Evolutionary conservation across 2,797 vertebrate genomes (phyloP).

Genomic region (Poliocrania exsul): DNA sequence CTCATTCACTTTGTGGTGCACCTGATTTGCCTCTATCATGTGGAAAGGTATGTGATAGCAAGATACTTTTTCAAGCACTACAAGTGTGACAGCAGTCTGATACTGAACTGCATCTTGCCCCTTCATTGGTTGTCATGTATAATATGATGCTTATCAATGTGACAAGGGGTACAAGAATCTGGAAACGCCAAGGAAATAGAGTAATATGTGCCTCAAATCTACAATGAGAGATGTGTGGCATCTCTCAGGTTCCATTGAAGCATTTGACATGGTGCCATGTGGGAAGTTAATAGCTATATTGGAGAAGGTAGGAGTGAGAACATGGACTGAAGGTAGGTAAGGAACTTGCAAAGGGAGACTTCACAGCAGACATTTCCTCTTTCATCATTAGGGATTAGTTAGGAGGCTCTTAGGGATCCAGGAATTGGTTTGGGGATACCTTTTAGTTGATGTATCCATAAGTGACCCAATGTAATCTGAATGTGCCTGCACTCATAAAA

Average conservation of each 20-base stretch:
- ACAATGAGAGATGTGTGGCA: neutral
- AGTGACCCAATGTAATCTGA: neutral
- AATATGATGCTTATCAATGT: neutral
- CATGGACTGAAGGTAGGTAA: neutral
- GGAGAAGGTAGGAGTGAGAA: neutral
- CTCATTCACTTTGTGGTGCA: neutral
- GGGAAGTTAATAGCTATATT: neutral
- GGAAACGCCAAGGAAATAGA: neutral
- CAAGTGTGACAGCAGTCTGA: rapidly evolving
- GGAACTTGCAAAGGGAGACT: neutral
- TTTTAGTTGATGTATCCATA: neutral
- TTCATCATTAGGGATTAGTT: neutral
- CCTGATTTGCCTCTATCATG: neutral
- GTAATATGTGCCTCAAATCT: neutral
- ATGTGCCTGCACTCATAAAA: neutral
- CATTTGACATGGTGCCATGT: neutral
- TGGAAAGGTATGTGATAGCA: neutral
- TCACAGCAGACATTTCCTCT: neutral
- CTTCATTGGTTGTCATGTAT: neutral
- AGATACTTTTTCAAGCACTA: neutral
- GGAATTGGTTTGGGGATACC: neutral
- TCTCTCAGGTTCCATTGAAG: neutral
- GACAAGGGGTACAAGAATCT: neutral
- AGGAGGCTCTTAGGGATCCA: neutral
- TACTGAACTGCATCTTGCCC: neutral